Conservation (phyloP, 2,888 invertebrate species). For the Heterodera filipjevi region DNA sequence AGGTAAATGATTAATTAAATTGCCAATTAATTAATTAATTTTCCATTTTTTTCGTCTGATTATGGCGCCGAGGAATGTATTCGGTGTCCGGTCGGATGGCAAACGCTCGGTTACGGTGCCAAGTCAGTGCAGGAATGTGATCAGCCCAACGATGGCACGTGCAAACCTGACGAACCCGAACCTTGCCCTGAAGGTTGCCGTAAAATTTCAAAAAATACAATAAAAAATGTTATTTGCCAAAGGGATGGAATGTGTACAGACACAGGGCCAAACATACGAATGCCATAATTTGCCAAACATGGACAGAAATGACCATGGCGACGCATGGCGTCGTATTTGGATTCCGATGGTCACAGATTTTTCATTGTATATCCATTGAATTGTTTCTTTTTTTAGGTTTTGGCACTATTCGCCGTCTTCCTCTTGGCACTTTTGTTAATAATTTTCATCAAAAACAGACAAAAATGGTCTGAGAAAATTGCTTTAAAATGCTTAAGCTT, state of each 20-base stretch:
- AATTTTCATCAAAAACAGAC: background rate
- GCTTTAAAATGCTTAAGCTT: too few relatives aligned
- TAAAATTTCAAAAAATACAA: background rate
- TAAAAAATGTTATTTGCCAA: background rate
- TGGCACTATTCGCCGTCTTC: background rate
- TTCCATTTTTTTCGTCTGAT: constrained; percentile 19
- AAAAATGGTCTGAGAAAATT: constrained; percentile 3
- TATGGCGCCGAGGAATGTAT: constrained; percentile 19
- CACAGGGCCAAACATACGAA: constrained; percentile 29
- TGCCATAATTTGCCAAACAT: constrained; percentile 18
- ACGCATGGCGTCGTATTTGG: constrained; percentile 18
- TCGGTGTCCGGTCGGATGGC: constrained; percentile 27
- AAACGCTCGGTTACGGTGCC: constrained; percentile 21
- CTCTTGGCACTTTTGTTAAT: background rate
- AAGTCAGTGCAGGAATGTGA: constrained; percentile 18
- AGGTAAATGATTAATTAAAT: constrained; percentile 14
- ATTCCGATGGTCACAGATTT: constrained; percentile 25
- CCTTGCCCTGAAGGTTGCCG: constrained; percentile 28
- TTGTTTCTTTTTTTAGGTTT: background rate
- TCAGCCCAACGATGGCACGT: constrained; percentile 14
- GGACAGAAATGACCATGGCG: background rate
- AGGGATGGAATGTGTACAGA: constrained; percentile 35
- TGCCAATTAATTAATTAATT: background rate
- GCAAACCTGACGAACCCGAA: constrained; percentile 22
- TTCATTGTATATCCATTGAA: background rate